Percentiles rank a stretch among this genome's conserved stretches.
Evolutionary conservation across 2,797 vertebrate species (phyloP).

Genomic region (Lindbergichthys nudifrons): DNA sequence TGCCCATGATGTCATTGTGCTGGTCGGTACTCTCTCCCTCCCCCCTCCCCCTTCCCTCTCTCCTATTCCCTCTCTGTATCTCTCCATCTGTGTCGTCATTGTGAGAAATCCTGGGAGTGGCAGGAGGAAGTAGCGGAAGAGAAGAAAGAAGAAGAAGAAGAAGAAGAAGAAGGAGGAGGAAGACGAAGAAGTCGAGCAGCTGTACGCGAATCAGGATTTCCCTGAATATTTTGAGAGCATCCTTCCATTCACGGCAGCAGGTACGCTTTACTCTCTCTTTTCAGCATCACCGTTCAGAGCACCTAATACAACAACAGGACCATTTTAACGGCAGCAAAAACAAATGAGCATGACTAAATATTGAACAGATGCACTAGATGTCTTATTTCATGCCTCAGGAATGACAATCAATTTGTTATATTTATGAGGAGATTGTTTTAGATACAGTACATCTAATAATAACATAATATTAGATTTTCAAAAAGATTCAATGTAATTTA

Average conservation of each 20-base stretch:
- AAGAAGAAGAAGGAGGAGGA: slow-evolving; percentile 29
- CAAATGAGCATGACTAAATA: background rate
- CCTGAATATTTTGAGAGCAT: slow-evolving; percentile 47
- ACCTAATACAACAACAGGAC: background rate
- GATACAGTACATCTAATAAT: background rate
- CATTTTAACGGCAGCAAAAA: background rate
- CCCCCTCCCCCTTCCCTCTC: slow-evolving; percentile 34
- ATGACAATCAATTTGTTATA: background rate
- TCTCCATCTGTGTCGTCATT: slow-evolving; percentile 56
- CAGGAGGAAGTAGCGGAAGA: slow-evolving; percentile 61
- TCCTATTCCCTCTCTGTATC: slow-evolving; percentile 43
- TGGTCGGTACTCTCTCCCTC: slow-evolving; percentile 77
- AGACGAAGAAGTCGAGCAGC: slow-evolving; percentile 23
- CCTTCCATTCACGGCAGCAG: slow-evolving; percentile 60
- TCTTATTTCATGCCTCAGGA: background rate
- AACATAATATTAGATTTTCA: background rate
- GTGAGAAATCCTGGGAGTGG: slow-evolving; percentile 62
- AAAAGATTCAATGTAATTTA: background rate
- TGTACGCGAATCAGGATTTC: slow-evolving; percentile 28
- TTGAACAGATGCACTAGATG: background rate
- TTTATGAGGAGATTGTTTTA: background rate
- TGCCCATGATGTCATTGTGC: slow-evolving; percentile 84
- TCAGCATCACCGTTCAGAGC: background rate
- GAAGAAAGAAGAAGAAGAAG: slow-evolving; percentile 41
- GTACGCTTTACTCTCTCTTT: slow-evolving; percentile 47